phyloP scores from a whole-genome alignment of 2,888 invertebrate genomes.

The Diarsia dahlii region DNA sequence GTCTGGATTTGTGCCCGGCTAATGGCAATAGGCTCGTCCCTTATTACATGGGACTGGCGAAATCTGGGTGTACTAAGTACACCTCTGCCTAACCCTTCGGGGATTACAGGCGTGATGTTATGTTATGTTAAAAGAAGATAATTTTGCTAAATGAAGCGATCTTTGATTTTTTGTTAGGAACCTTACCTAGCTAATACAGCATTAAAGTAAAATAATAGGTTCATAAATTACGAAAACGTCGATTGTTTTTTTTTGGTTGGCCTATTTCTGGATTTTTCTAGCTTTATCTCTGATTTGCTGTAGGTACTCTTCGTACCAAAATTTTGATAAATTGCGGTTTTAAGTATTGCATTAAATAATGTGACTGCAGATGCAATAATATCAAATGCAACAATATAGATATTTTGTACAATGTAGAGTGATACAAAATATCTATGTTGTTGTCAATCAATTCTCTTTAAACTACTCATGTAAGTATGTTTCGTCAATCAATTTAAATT shows the following conservation, averaged over 20 bases:
- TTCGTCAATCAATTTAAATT: slow-evolving; percentile 33
- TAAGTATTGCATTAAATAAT: not conserved
- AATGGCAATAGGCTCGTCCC: too few species aligned
- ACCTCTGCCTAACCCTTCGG: too few species aligned
- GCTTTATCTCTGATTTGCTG: not conserved
- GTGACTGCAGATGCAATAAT: too few species aligned
- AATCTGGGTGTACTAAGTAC: too few species aligned
- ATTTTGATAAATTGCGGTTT: not conserved
- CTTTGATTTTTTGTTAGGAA: not conserved
- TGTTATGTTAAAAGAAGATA: too few species aligned
- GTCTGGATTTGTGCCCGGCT: too few species aligned
- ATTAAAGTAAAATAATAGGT: not conserved
- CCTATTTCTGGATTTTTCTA: not conserved
- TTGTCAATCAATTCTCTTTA: not conserved
- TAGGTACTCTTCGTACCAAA: not conserved
- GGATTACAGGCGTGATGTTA: too few species aligned
- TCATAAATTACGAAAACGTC: not conserved
- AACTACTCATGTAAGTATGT: not conserved
- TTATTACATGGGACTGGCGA: too few species aligned
- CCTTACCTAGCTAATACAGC: not conserved
- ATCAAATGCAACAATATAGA: too few species aligned
- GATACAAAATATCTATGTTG: not conserved
- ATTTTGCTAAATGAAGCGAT: not conserved
- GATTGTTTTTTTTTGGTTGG: not conserved
- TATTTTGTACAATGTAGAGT: too few species aligned